phyloP scores from a whole-genome alignment of 2,797 vertebrate species.

The Tapera naevia region DNA sequence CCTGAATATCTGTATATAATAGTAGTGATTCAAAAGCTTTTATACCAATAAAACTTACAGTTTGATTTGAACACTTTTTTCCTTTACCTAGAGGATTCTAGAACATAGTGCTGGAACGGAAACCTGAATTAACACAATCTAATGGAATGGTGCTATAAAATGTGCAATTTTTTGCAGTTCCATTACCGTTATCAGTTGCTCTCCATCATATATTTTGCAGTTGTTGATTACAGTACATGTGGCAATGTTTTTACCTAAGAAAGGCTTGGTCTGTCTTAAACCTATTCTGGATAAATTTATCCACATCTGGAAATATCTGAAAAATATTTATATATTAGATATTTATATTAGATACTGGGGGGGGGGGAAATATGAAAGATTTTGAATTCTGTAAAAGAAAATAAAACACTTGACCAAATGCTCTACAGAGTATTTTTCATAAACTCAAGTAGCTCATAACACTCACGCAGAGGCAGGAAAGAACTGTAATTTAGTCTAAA shows the following conservation, averaged over 20 bases:
- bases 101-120: neutral
- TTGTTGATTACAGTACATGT: neutral
- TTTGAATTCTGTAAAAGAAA: neutral
- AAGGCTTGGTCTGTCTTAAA: neutral
- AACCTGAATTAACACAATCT: neutral
- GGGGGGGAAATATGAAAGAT: neutral
- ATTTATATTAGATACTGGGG: neutral
- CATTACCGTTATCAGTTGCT: neutral
- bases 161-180: neutral
- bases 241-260: neutral
- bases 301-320: neutral
- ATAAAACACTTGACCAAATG: neutral
- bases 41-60: slow-evolving; percentile 10
- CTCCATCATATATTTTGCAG: neutral
- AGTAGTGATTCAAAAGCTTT: slow-evolving; percentile 37
- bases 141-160: neutral
- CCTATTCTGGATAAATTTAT: neutral
- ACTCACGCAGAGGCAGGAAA: neutral
- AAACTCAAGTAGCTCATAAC: neutral
- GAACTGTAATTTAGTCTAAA: neutral
- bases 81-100: neutral
- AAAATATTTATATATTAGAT: neutral
- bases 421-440: neutral
- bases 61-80: neutral
- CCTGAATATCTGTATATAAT: neutral